Percentiles rank a stretch among this genome's conserved stretches.
These are phyloP conservation scores for Sthenelais limicola DNA, from an alignment of 2,888 invertebrate species.

Conservation along the genomic window DNA sequence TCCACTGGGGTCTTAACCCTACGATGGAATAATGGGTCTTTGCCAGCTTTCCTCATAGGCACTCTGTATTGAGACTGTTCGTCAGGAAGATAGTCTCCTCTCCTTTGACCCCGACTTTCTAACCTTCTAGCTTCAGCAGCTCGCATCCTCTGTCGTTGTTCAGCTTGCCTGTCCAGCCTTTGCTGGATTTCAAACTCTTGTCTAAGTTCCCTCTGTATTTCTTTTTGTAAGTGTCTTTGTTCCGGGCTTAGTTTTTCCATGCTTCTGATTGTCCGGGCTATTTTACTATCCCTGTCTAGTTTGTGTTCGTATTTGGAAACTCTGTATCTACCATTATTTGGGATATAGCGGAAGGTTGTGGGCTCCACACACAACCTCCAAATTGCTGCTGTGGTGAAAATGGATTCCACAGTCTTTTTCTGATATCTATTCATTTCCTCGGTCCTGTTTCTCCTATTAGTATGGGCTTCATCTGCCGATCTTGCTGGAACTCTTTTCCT, in stretches of 20 bases:
- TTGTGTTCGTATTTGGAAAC: slow-evolving; percentile 8
- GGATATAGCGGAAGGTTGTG: slow-evolving; percentile 17
- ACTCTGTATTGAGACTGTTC: no score
- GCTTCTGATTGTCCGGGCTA: slow-evolving; percentile 11
- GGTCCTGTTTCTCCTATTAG: neutral
- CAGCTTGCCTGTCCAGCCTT: slow-evolving; percentile 19
- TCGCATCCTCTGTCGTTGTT: slow-evolving; percentile 4
- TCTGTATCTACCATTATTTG: slow-evolving; percentile 20
- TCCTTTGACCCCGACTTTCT: slow-evolving; percentile 11
- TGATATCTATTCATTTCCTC: slow-evolving; percentile 17
- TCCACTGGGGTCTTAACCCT: slow-evolving; percentile 29
- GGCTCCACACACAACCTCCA: slow-evolving; percentile 32
- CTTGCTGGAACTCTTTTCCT: slow-evolving; percentile 6
- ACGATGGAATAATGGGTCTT: slow-evolving; percentile 22
- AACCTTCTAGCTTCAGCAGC: neutral
- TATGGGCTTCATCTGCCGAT: slow-evolving; percentile 21
- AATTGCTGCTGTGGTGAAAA: slow-evolving; percentile 21
- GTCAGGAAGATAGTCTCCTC: no score
- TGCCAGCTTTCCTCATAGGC: neutral
- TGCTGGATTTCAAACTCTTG: slow-evolving; percentile 34
- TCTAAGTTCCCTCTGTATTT: slow-evolving; percentile 24
- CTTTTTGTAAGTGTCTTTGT: slow-evolving; percentile 9
- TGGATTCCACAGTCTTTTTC: slow-evolving; percentile 3
- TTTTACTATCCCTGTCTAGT: slow-evolving; percentile 6
- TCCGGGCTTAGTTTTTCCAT: slow-evolving; percentile 27